phyloP scores from a whole-genome alignment of 2,113 vertebrate species.

The Burhinus oedicnemus region DNA sequence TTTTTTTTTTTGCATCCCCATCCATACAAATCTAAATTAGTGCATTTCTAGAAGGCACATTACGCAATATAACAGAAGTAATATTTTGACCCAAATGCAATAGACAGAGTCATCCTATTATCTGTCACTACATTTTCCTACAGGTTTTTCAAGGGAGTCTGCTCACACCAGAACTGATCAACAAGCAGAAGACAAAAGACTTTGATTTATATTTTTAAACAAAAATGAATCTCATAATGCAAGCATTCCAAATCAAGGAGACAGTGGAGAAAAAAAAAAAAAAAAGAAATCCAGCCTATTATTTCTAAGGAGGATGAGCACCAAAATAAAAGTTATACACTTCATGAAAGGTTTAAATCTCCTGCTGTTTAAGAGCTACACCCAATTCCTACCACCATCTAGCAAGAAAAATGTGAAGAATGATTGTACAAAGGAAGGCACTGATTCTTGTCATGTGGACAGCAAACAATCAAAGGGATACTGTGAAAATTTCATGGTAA shows the following conservation, averaged over 20 bases:
- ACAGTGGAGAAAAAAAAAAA: not conserved
- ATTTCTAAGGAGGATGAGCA: not conserved
- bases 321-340: not conserved
- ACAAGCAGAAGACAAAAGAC: not conserved
- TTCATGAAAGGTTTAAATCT: not conserved
- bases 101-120: not conserved
- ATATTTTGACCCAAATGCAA: not conserved
- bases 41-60: not conserved
- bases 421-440: not conserved
- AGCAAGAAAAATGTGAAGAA: not conserved
- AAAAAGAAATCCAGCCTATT: not conserved
- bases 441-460: not conserved
- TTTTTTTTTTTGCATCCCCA: not conserved
- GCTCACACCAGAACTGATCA: not conserved
- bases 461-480: not conserved
- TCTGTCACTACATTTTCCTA: not conserved
- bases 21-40: not conserved
- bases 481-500: not conserved
- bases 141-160: not conserved
- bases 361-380: not conserved
- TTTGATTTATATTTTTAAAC: not conserved
- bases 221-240: not conserved
- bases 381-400: not conserved
- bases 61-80: not conserved
- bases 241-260: not conserved